phyloP scores from a whole-genome alignment of 2,888 invertebrate species.

The Perithous albicinctus region DNA sequence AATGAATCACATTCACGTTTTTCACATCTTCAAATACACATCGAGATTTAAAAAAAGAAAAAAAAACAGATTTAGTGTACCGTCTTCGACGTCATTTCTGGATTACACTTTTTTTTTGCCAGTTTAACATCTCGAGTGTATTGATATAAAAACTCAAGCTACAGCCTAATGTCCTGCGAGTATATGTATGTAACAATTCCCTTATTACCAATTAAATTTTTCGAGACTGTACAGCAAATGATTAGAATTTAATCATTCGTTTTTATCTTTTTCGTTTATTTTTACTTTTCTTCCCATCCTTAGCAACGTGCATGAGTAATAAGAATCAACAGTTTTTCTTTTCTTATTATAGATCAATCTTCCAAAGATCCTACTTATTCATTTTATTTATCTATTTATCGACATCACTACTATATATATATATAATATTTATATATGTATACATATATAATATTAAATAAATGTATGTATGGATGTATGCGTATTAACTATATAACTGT shows the following conservation, averaged over 20 bases:
- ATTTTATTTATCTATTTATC: conserved; percentile 53
- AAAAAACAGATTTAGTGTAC: conserved; percentile 35
- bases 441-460: conserved; percentile 69
- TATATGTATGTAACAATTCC: conserved; percentile 64
- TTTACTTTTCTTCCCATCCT: conserved; percentile 25
- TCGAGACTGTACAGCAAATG: conserved; percentile 64
- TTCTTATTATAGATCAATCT: conserved; percentile 37
- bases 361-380: conserved; percentile 47
- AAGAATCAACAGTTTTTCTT: conserved; percentile 63
- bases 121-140: conserved; percentile 66
- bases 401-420: conserved; percentile 52
- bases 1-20: conserved; percentile 66
- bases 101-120: conserved; percentile 59
- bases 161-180: conserved; percentile 67
- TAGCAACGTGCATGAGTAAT: conserved; percentile 49
- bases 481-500: conserved; percentile 80
- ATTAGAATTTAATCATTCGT: conserved; percentile 44
- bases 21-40: conserved; percentile 63
- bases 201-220: conserved; percentile 61
- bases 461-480: conserved; percentile 75
- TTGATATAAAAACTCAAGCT: conserved; percentile 72
- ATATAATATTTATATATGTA: conserved; percentile 57
- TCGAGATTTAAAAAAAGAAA: conserved; percentile 52
- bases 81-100: background rate
- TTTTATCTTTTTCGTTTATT: background rate